phyloP scores from a whole-genome alignment of 2,888 invertebrate genomes.

The Matsumyia berberina region DNA sequence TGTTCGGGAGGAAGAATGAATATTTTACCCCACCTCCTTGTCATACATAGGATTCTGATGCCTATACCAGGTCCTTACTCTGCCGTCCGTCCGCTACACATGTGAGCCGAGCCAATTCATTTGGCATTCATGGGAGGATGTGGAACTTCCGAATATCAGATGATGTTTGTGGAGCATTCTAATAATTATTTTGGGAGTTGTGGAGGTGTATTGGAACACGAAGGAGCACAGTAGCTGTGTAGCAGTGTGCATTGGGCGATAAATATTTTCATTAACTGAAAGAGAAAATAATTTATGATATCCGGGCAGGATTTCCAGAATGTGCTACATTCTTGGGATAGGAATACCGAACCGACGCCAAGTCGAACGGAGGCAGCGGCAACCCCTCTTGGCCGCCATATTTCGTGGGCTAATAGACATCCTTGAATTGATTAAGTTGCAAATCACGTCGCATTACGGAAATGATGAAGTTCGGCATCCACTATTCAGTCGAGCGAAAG shows the following conservation, averaged over 20 bases:
- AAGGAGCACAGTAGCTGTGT: slow-evolving; percentile 4
- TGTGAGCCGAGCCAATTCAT: slow-evolving; percentile 69
- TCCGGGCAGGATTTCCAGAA: slow-evolving; percentile 55
- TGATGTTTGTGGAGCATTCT: slow-evolving; percentile 72
- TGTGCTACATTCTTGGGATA: slow-evolving; percentile 48
- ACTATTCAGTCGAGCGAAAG: slow-evolving; percentile 58
- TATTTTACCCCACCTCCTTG: slow-evolving; percentile 49
- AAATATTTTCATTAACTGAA: slow-evolving; percentile 75
- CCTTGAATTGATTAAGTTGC: slow-evolving; percentile 75
- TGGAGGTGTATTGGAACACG: slow-evolving; percentile 27
- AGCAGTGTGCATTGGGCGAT: slow-evolving; percentile 49
- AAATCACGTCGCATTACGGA: slow-evolving; percentile 75
- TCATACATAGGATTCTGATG: neutral
- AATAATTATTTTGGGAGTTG: slow-evolving; percentile 74
- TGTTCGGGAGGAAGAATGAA: slow-evolving; percentile 58
- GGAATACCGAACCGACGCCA: neutral
- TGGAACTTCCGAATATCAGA: slow-evolving; percentile 65
- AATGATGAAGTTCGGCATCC: slow-evolving; percentile 73
- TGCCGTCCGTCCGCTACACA: neutral
- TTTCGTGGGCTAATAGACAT: slow-evolving; percentile 70
- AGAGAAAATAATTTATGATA: slow-evolving; percentile 74
- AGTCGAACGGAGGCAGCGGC: neutral
- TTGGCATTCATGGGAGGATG: slow-evolving; percentile 72
- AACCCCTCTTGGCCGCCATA: slow-evolving; percentile 21
- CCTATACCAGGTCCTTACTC: slow-evolving; percentile 3